Evolutionary conservation across 1,140 invertebrate genomes (phyloP).

Genomic region (Caenorhabditis elegans): DNA sequence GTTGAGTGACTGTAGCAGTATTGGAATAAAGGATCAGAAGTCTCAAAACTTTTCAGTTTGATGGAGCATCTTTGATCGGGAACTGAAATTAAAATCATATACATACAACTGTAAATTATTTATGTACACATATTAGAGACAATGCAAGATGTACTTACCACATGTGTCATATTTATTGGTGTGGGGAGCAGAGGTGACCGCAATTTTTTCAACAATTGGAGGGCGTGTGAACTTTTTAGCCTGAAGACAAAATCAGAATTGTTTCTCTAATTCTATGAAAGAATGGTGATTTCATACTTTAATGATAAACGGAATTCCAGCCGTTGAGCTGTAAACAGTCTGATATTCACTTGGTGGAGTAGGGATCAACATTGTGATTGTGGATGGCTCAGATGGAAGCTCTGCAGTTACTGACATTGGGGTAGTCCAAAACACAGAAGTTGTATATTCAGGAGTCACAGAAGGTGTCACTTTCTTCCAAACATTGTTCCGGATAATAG

Average conservation of each 20-base stretch:
- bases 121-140: not conserved
- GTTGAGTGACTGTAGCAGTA: slow-evolving; percentile 53
- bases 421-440: not conserved
- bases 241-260: not conserved
- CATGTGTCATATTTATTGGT: not conserved
- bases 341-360: not conserved
- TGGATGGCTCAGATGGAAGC: not conserved
- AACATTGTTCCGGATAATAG: not conserved
- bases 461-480: slow-evolving; percentile 1
- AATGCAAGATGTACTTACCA: not conserved
- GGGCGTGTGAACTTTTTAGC: slow-evolving; percentile 10
- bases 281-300: slow-evolving; percentile 7
- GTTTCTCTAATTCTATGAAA: not conserved
- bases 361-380: not conserved
- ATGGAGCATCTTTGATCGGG: slow-evolving; percentile 44
- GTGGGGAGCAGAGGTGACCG: not conserved
- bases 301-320: not conserved
- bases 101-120: too few species aligned
- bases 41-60: slow-evolving; percentile 49
- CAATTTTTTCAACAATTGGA: not conserved
- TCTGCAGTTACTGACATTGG: not conserved
- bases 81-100: slow-evolving; percentile 33
- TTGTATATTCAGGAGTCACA: not conserved
- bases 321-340: not conserved
- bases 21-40: slow-evolving; percentile 47